Evolutionary conservation across 2,113 vertebrate species (phyloP).

Genomic region (Pteropus alecto): DNA sequence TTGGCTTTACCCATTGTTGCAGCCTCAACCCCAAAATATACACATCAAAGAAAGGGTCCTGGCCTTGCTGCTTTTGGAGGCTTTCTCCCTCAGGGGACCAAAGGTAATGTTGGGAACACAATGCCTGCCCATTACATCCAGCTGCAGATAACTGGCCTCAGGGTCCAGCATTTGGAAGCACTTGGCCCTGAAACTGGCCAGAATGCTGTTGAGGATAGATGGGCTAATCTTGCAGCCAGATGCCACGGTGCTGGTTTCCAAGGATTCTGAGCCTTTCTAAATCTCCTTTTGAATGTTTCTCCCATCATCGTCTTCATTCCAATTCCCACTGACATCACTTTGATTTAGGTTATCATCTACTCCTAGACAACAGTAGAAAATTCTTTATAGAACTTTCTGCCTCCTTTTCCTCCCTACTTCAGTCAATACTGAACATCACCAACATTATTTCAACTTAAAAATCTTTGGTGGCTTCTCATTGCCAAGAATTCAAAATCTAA

Average conservation of each 20-base stretch:
- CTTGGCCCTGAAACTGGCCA: too few species aligned
- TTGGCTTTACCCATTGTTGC: slow-evolving; percentile 97
- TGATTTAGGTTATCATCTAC: not conserved
- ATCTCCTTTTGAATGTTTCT: not conserved
- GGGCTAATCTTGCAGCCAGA: too few species aligned
- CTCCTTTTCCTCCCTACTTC: not conserved
- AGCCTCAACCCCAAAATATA: slow-evolving; percentile 98
- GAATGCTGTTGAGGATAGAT: too few species aligned
- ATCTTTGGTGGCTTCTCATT: not conserved
- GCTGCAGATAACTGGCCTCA: too few species aligned
- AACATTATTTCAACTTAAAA: not conserved
- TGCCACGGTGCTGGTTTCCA: too few species aligned
- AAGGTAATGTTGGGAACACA: slow-evolving; percentile 99
- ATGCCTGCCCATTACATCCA: slow-evolving; percentile 83
- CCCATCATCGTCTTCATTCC: not conserved
- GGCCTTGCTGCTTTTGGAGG: slow-evolving; percentile 90
- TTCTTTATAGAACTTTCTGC: not conserved
- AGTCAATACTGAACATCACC: not conserved
- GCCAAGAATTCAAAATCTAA: not conserved
- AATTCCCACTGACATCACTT: not conserved
- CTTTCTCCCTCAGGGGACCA: slow-evolving; percentile 96
- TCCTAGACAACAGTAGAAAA: not conserved
- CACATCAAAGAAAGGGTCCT: slow-evolving; percentile 88
- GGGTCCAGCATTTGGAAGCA: too few species aligned
- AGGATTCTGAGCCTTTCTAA: not conserved